phyloP scores from a whole-genome alignment of 2,888 invertebrate genomes.

The Cosmia trapezina region DNA sequence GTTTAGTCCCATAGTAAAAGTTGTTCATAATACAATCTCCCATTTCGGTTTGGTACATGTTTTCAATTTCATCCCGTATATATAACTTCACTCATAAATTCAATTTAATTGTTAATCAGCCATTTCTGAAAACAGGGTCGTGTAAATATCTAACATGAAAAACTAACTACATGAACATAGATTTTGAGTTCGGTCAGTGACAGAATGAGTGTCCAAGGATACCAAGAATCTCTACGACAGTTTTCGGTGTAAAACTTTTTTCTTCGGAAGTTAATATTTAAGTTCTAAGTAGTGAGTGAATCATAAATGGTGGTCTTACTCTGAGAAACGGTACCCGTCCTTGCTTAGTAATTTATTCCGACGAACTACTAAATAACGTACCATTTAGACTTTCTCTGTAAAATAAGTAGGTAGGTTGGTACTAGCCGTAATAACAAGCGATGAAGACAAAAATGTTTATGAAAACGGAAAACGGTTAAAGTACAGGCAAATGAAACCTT shows the following conservation, averaged over 20 bases:
- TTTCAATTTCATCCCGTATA: no score
- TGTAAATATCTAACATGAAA: neutral
- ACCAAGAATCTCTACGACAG: conserved; percentile 36
- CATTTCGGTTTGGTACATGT: no score
- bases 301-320: conserved; percentile 46
- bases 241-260: conserved; percentile 49
- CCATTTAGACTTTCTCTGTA: conserved; percentile 33
- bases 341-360: conserved; percentile 55
- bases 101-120: neutral
- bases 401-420: neutral
- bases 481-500: neutral
- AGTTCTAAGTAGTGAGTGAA: conserved; percentile 47
- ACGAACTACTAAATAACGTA: conserved; percentile 38
- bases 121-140: neutral
- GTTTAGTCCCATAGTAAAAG: no score
- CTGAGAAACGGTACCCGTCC: conserved; percentile 32
- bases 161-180: neutral
- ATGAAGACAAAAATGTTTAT: neutral
- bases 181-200: neutral
- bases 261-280: conserved; percentile 51
- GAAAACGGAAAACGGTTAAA: neutral
- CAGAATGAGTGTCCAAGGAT: neutral
- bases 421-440: neutral
- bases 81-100: no score
- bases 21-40: no score